phyloP scores from a whole-genome alignment of 2,113 vertebrate genomes.

The Thinocorus orbignyianus region DNA sequence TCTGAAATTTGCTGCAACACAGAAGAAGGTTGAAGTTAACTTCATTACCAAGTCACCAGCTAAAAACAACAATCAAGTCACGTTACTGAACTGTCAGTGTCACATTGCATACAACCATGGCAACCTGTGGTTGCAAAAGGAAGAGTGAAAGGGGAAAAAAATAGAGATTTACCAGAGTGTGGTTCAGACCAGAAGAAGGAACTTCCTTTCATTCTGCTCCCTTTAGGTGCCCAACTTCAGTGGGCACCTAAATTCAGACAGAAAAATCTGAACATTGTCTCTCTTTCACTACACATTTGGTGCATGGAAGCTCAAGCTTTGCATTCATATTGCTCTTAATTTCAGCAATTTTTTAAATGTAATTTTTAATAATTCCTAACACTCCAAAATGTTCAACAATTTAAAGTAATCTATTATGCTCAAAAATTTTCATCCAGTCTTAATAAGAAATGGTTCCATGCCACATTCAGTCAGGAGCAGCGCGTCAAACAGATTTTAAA shows the following conservation, averaged over 20 bases:
- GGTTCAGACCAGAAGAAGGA: background rate
- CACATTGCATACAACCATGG: background rate
- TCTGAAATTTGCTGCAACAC: slow-evolving; percentile 86
- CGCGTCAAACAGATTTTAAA: background rate
- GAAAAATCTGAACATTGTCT: background rate
- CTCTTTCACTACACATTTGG: background rate
- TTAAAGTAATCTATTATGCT: background rate
- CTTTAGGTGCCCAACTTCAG: background rate
- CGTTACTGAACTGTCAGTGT: background rate
- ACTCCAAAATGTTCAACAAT: background rate
- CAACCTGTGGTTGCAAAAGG: background rate
- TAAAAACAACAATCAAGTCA: background rate
- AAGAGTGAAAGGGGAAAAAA: background rate
- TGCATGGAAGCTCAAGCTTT: background rate
- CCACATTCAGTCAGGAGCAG: background rate
- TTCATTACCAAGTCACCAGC: background rate
- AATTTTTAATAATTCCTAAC: background rate
- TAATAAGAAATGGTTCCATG: background rate
- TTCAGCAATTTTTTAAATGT: background rate
- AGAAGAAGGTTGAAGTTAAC: slow-evolving; percentile 21
- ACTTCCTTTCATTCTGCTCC: background rate
- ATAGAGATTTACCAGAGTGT: background rate
- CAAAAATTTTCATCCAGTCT: background rate
- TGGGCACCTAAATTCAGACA: background rate
- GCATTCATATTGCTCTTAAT: background rate